Evolutionary conservation across 1,140 invertebrate genomes (phyloP), one percentile per base, ranked within the genome.

Genomic region (Orussus abietinus): DNA sequence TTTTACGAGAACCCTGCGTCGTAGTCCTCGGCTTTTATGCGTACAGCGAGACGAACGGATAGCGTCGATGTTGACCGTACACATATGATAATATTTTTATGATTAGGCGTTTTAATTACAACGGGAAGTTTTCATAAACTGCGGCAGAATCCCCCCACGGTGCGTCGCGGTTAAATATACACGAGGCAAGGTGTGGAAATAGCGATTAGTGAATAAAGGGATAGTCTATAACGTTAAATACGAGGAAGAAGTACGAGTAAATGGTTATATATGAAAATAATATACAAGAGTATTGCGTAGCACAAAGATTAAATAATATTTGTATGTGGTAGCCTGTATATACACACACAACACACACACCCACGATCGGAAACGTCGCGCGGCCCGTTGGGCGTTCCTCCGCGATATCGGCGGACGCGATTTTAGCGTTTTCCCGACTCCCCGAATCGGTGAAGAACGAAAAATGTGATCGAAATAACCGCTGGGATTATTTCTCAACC

Each of bases 261-360:
- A 26, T 26, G 36, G 30, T 46, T 43, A 37, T 21, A 42, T 35
- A 48, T 42, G 35, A 38, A 45, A 40, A 49, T 46, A 47, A 26
- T 44, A 31, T 38, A 20, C 35, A 29, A 35, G 42, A 57, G 29
- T 59, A 59, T 55, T 47, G 46, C 52, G 42, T 59, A 62, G 57
- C 55, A 62, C 52, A 47, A 54, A 19, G 30, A 37, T 54, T 57
- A 57, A 45, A 49, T 51, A 57, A 54, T 54, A 56, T 58, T 59
- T 57, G 51, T 59, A 54, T 56, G 54, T 56, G 30, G 51, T 59
- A 59, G 54, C 28, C 38, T 54, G 56, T 56, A 59, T 51, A 59
- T 55, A 57, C 55, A 49, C 36, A 49, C 45, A 38, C 37, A 45
- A 26, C 9, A 38, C n/a, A n/a, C n/a, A n/a, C n/a, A n/a, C n/a